phyloP scores from a whole-genome alignment of 2,797 vertebrate species.

The Argentina silus region DNA sequence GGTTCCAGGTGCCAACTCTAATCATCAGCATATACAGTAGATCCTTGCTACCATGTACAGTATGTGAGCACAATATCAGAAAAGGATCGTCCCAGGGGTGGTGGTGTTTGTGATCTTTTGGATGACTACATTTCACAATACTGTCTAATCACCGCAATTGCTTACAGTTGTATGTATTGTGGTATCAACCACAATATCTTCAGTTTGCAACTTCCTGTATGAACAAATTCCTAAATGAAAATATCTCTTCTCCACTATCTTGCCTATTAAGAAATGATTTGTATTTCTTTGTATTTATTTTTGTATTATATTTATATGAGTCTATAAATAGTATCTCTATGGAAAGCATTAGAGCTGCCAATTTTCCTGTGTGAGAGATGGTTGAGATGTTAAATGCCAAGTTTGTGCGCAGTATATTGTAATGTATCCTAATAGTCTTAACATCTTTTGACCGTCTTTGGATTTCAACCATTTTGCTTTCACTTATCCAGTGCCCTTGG shows the following conservation, averaged over 20 bases:
- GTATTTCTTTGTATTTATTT: constrained; percentile 57
- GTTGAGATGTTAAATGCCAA: background rate
- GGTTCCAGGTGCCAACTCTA: constrained; percentile 43
- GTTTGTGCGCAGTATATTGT: background rate
- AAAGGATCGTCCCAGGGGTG: background rate
- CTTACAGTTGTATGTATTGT: constrained; percentile 1
- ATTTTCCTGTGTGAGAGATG: constrained; percentile 27
- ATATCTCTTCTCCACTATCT: constrained; percentile 11
- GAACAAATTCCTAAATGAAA: constrained; percentile 8
- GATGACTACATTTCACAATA: constrained; percentile 1
- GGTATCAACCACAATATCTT: background rate
- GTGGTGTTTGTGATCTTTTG: background rate
- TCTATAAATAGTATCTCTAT: constrained; percentile 29
- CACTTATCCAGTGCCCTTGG: background rate
- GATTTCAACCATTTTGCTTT: background rate
- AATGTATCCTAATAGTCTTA: background rate
- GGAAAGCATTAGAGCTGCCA: constrained; percentile 14
- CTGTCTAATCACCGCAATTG: background rate
- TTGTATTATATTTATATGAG: constrained; percentile 41
- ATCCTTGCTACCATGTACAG: background rate
- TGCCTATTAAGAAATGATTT: constrained; percentile 40
- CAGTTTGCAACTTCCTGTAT: background rate
- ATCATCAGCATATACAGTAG: constrained; percentile 46
- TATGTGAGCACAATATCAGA: constrained; percentile 2
- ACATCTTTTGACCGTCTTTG: background rate